These are phyloP conservation scores for Lacerta viridis DNA, from an alignment of 2,797 vertebrate genomes.

Conservation along the genomic window DNA sequence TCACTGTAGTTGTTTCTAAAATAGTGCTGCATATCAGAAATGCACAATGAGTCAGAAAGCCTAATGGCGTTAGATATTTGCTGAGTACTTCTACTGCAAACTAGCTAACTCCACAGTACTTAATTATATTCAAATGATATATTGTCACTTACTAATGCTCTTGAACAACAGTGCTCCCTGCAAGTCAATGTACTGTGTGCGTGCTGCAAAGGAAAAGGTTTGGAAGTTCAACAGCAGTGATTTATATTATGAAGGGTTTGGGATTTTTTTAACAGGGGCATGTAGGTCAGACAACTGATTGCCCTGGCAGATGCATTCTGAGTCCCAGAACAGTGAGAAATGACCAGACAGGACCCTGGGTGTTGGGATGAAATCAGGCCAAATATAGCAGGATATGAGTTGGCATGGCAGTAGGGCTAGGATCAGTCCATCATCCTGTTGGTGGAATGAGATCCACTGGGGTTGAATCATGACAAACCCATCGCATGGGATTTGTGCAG, in stretches of 20 bases:
- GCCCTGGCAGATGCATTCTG: too few relatives aligned
- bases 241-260: background rate
- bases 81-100: background rate
- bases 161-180: background rate
- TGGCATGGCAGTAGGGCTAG: too few relatives aligned
- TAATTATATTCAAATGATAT: conserved; percentile 28
- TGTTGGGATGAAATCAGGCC: too few relatives aligned
- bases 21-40: conserved; percentile 19
- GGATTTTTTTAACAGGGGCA: background rate
- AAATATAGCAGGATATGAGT: too few relatives aligned
- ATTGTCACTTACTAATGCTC: background rate
- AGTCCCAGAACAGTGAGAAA: too few relatives aligned
- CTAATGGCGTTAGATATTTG: conserved; percentile 8
- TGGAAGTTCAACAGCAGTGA: background rate
- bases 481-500: too few relatives aligned
- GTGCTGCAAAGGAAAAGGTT: background rate
- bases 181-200: background rate
- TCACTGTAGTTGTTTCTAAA: conserved; percentile 16
- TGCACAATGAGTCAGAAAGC: background rate
- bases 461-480: too few relatives aligned
- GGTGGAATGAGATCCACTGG: too few relatives aligned
- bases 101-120: background rate
- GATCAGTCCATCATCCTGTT: too few relatives aligned
- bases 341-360: too few relatives aligned
- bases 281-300: background rate